Evolutionary conservation across 2,113 vertebrate species (phyloP), one percentile per base, ranked within the genome.

Genomic region (Triplophysa siluroides): DNA sequence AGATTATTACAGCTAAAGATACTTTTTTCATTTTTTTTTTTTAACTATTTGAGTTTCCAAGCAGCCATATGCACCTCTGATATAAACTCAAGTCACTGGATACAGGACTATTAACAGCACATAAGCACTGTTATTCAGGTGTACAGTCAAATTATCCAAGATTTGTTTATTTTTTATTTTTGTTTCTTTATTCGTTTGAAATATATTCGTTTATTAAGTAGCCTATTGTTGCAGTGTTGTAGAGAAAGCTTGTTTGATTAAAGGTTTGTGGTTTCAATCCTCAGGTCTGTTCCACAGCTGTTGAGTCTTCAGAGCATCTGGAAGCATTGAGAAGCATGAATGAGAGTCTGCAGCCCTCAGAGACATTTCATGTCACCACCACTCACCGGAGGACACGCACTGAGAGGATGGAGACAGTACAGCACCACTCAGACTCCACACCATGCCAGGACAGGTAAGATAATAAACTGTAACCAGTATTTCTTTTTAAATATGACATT

Each of bases 261-360:
- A 73, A 33, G 50, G 29, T 3, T 73, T 19, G 45, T 65, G 41
- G 21, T 29, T 69, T 9, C 73, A 82, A 23, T 14, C 79, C 67
- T 74, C 84, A 98, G 97, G 85, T 85, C 54, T 91, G 90, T 80
- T 91, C 93, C 81, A 90, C 88, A 43, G 81, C 78, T 0, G 87
- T 89, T 26, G 88, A 88, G 65, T 87, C 91, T 4, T 26, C 81
- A 0, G 88, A 82, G 47, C 90, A 85, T 61, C 60, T 92, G 64
- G 82, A 89, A 47, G 84, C 87, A 8, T 91, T 97, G 56, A 87
- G 87, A 81, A 78, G 68, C 18, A 78, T 95, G 72, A 83, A 86
- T 24, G 86, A 91, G 69, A 92, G 78, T 5, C 87, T 94, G n/a
- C 79, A 81, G 18, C 83, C 86, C 2, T 66, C 87, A 60, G 78